Base-by-base conservation (phyloP, 2,888 invertebrate genomes). In the Chymomyza amoena region DNA sequence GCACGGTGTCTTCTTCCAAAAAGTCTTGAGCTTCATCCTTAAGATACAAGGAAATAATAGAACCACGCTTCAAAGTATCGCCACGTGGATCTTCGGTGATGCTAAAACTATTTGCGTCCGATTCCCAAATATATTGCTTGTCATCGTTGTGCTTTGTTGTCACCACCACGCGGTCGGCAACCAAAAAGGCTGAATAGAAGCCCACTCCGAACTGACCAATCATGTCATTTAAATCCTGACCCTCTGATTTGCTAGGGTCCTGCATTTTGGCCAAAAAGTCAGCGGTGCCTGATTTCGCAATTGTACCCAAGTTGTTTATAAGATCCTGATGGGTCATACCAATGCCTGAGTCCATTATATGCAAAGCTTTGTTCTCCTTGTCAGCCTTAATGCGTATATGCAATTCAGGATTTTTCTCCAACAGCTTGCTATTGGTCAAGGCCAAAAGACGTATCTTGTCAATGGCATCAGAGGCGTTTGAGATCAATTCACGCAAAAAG, bases 141-240 rank as follows among this genome's bases (percentile, higher is more conserved):
- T 98, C 98, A 83, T 96, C 96, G 91, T 98, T 98, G 92, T 98
- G 95, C 92, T 99, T 99, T 13, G 98, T 96, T 1, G 97, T 97
- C 1, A 99, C 99, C 62, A 98, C 95, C 60, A 99, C 99, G 87
- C 95, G 95, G 92, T 99, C 98, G 36, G 99, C 98, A 69, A 99
- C 99, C 91, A 98, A 94, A 93, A 99, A 99, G 3, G 98, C 96
- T 0, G 99, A 99, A 93, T 99, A 99, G 93, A 99, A 99, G 72
- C 99, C 99, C 79, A 99, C 99, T 90, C 99, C 99, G 93, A 99
- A 99, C 92, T 99, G 98, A 5, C 99, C 99, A 92, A 99, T 99
- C 95, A 99, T 96, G 92, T 99, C 99, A 91, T 96, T 97, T 93
- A 97, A 94, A 90, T 98, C 97, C 89, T 95, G 94, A 52, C 93